Percentiles rank a stretch among this genome's conserved stretches.
Evolutionary conservation across 2,113 vertebrate genomes (phyloP).

Genomic region (Loxodonta africana): DNA sequence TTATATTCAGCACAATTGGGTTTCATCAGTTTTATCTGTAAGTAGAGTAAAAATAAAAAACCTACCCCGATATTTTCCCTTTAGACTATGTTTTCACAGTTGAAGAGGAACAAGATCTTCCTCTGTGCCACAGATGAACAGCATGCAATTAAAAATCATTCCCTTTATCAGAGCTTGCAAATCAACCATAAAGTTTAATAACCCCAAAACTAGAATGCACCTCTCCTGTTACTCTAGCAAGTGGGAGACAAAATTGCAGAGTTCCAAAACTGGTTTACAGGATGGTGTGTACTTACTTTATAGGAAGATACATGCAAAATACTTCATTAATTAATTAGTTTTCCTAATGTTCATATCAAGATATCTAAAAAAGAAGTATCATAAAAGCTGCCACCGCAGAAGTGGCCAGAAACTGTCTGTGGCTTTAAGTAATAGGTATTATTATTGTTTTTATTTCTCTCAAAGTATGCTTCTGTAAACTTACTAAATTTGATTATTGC

Average conservation of each 20-base stretch:
- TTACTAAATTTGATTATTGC: neutral
- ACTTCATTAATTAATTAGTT: neutral
- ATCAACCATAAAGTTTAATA: constrained; percentile 17
- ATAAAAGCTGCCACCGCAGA: neutral
- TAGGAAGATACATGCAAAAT: neutral
- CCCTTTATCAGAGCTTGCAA: neutral
- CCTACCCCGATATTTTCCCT: neutral
- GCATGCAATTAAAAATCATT: neutral
- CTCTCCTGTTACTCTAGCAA: neutral
- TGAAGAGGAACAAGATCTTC: neutral
- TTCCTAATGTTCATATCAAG: neutral
- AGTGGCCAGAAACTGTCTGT: neutral
- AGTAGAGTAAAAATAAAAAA: constrained; percentile 1
- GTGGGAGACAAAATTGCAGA: neutral
- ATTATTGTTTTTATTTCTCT: neutral
- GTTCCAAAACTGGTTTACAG: neutral
- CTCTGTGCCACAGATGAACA: neutral
- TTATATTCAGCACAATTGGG: neutral
- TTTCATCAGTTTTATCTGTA: neutral
- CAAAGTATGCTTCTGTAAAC: neutral
- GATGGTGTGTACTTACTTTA: neutral
- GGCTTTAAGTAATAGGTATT: neutral
- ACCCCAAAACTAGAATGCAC: neutral
- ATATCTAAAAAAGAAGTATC: neutral
- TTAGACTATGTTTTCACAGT: neutral